These are phyloP conservation scores for Chloroclystis v-ata DNA, from an alignment of 2,888 invertebrate genomes.

Conservation along the genomic window DNA sequence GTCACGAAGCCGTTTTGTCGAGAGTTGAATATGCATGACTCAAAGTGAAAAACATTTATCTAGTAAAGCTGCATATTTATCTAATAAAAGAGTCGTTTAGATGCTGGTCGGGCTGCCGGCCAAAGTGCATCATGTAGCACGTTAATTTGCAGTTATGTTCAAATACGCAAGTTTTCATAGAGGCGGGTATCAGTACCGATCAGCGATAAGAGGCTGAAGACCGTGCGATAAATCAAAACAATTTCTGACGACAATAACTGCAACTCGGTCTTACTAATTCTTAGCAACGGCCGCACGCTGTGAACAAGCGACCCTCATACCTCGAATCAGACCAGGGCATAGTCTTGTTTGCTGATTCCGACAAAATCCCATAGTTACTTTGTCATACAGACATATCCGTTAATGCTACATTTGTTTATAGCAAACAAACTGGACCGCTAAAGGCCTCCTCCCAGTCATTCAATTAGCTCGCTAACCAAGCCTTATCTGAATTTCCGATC, in stretches of 20 bases:
- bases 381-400: slow-evolving; percentile 29
- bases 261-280: slow-evolving; percentile 64
- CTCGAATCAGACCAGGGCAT: slow-evolving; percentile 9
- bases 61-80: slow-evolving; percentile 11
- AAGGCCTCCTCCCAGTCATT: slow-evolving; percentile 22
- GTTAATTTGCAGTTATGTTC: slow-evolving; percentile 32
- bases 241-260: slow-evolving; percentile 45
- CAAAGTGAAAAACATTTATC: slow-evolving; percentile 14
- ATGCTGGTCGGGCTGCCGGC: slow-evolving; percentile 10
- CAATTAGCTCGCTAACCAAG: slow-evolving; percentile 20
- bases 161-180: slow-evolving; percentile 26
- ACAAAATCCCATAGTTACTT: slow-evolving; percentile 26
- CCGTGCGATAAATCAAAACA: slow-evolving; percentile 53
- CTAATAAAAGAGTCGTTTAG: slow-evolving; percentile 14
- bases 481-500: slow-evolving; percentile 25
- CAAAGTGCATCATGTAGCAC: slow-evolving; percentile 22
- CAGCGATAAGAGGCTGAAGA: slow-evolving; percentile 36
- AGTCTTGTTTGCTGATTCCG: slow-evolving; percentile 21
- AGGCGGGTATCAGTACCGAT: slow-evolving; percentile 34
- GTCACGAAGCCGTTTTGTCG: slow-evolving; percentile 17
- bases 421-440: slow-evolving; percentile 24
- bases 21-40: slow-evolving; percentile 20
- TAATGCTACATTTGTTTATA: slow-evolving; percentile 23
- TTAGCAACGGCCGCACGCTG: slow-evolving; percentile 54
- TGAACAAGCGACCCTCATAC: slow-evolving; percentile 30